Conservation (phyloP, 2,797 vertebrate species). For the Halcyon chelicuti region DNA sequence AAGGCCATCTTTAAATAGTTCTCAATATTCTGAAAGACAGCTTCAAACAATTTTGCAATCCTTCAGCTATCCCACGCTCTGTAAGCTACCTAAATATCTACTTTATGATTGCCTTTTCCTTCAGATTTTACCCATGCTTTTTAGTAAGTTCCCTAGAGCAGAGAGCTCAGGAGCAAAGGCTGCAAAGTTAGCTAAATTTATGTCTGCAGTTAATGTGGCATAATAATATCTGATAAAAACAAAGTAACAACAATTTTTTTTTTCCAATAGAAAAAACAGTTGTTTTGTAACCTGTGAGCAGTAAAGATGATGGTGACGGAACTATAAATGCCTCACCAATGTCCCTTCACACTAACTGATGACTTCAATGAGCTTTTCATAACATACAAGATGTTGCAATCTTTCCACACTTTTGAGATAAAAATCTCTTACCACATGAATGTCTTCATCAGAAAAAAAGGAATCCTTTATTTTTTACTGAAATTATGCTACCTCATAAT, state of each 20-base stretch:
- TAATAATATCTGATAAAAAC: background rate
- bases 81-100: background rate
- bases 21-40: background rate
- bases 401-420: background rate
- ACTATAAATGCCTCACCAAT: background rate
- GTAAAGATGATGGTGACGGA: background rate
- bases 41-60: background rate
- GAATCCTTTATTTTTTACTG: background rate
- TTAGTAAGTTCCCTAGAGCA: background rate
- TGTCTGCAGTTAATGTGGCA: background rate
- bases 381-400: background rate
- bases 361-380: background rate
- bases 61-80: background rate
- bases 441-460: background rate
- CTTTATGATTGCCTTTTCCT: background rate
- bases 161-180: background rate
- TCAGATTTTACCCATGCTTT: background rate
- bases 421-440: background rate
- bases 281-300: background rate
- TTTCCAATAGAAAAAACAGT: background rate
- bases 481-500: conserved; percentile 12
- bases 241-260: background rate
- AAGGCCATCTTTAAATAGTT: background rate
- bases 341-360: background rate
- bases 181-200: background rate